Evolutionary conservation across 1,140 invertebrate genomes (phyloP), one percentile per base, ranked within the genome.

Genomic region (Diploscapter pachys): DNA sequence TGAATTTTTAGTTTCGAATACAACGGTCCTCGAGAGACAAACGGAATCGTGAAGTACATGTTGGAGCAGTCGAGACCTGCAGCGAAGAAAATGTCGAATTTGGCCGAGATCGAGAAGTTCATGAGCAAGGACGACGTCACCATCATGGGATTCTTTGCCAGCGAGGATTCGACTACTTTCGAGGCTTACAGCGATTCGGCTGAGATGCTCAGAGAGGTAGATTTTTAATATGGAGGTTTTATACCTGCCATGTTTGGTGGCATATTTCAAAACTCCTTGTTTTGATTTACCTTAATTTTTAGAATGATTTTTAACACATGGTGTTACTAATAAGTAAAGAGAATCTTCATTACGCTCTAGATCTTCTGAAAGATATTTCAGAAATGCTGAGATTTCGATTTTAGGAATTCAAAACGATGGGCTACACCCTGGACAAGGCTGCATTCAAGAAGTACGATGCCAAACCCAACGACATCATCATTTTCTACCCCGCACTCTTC

Each of bases 101-200:
- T 85, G 9, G 85, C 86, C 65, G 87, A 86, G 11, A 61, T 76
- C 56, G 68, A 89, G 5, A 68, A 68, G 66, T 83, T 86, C 48
- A 81, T 90, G 69, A 81, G 85, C 56, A 80, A 87, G 62, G 87
- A 87, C 67, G 86, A 89, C 66, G 81, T 89, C 5, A 89, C 87
- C 6, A 85, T 90, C 48, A 85, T 90, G 70, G 90, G 89, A 3
- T 89, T 89, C 82, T 90, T 90, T 80, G 81, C 87, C 8, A 83
- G 79, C 63, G 79, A 85, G 4, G 81, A 86, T 6, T 87, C 88
- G 73, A 71, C 83, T 52, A 83, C 86, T 49, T 88, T 88, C 65
- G 78, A 87, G 49, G 85, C 87, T n/a, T 90, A 86, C 79, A 83
- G 87, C 76, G 89, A 89, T 78, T 87, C 89, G 59, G 89, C 89